Conservation (phyloP, 1,140 invertebrate species). For the Zaprionus capensis region DNA sequence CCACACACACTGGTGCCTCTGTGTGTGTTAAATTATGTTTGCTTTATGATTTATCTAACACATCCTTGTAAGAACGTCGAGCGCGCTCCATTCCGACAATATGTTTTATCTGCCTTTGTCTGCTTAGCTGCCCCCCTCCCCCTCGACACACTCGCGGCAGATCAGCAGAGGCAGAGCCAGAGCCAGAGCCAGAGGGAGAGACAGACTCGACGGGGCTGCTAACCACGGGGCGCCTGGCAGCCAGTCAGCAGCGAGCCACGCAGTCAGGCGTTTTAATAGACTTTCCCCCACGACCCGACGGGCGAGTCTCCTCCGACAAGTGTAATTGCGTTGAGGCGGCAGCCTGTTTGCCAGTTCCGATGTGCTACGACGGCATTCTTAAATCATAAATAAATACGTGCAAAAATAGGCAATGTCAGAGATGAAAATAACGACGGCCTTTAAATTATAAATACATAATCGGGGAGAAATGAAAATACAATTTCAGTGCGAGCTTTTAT, state of each 20-base stretch:
- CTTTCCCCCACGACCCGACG: conserved; percentile 33
- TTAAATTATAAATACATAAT: conserved; percentile 13
- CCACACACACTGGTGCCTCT: conserved; percentile 9
- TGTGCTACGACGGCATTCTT: background rate
- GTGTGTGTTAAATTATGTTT: conserved; percentile 74
- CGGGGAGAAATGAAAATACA: background rate
- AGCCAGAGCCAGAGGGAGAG: background rate
- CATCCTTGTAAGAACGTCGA: conserved; percentile 25
- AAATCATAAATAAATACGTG: conserved; percentile 60
- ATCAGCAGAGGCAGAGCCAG: background rate
- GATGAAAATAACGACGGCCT: conserved; percentile 3
- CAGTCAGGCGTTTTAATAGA: conserved; percentile 54
- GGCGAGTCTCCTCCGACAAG: conserved; percentile 21
- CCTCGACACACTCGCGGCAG: background rate
- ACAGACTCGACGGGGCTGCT: conserved; percentile 28
- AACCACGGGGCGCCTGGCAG: conserved; percentile 30
- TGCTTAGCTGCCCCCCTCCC: conserved; percentile 16
- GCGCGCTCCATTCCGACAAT: conserved; percentile 42
- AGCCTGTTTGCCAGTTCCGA: background rate
- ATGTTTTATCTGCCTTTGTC: conserved; percentile 61
- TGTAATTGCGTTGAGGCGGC: conserved; percentile 49
- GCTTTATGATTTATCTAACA: conserved; percentile 71
- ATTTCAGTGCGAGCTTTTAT: background rate
- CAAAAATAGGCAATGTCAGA: conserved; percentile 5
- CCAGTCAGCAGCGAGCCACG: conserved; percentile 16